A percentile compares a stretch with the other conserved stretches of the same genome.
Evolutionary conservation across 2,888 invertebrate genomes (phyloP).

Genomic region (Stenchaetothrips biformis): DNA sequence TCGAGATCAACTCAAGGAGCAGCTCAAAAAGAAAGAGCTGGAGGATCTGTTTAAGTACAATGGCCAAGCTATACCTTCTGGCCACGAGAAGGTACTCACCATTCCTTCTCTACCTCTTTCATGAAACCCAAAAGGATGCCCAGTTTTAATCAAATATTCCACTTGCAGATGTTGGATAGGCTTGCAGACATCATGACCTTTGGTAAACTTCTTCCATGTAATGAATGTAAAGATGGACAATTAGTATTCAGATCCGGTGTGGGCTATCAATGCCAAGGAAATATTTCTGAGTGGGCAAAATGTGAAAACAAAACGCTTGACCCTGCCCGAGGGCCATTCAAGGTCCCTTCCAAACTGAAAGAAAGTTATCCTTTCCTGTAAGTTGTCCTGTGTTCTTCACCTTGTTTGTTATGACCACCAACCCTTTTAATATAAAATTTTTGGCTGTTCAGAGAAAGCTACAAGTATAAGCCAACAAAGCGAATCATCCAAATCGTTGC

Average conservation of each 20-base stretch:
- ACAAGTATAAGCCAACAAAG: constrained; percentile 55
- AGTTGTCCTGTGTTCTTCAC: constrained; percentile 37
- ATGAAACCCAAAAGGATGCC: too few species aligned
- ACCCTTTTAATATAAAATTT: constrained; percentile 26
- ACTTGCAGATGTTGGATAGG: constrained; percentile 64
- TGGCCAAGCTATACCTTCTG: constrained; percentile 61
- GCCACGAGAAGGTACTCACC: constrained; percentile 59
- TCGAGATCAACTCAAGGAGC: constrained; percentile 57
- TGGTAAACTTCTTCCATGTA: constrained; percentile 73
- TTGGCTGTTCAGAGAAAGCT: constrained; percentile 48
- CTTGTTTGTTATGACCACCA: constrained; percentile 15
- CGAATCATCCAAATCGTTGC: constrained; percentile 55
- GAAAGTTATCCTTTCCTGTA: constrained; percentile 54
- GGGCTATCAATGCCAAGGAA: constrained; percentile 81
- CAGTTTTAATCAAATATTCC: constrained; percentile 28
- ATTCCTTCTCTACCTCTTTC: constrained; percentile 14
- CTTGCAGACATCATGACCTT: constrained; percentile 84
- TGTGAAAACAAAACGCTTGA: constrained; percentile 67
- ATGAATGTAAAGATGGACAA: constrained; percentile 72
- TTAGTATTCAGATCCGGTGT: constrained; percentile 59
- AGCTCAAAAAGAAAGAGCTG: constrained; percentile 58
- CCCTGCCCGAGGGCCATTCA: constrained; percentile 67
- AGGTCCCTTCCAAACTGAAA: constrained; percentile 61
- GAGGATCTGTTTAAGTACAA: constrained; percentile 64
- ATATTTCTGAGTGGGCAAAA: constrained; percentile 83